Evolutionary conservation across 2,113 vertebrate genomes (phyloP).

Genomic region (Catharus bicknelli): DNA sequence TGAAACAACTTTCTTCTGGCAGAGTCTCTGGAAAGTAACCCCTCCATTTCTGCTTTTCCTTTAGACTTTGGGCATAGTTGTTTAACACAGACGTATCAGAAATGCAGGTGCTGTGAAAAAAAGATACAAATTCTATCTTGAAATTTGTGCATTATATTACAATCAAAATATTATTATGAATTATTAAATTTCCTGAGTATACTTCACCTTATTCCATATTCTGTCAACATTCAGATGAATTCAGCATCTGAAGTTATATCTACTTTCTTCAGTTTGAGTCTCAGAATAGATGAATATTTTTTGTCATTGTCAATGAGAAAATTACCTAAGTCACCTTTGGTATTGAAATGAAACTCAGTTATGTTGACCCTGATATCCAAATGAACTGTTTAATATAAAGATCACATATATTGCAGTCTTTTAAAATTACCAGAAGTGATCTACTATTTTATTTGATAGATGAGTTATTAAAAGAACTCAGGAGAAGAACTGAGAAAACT

Average conservation of each 20-base stretch:
- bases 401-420: neutral
- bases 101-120: neutral
- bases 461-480: constrained; percentile 16
- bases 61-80: neutral
- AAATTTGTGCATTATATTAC: neutral
- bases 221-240: neutral
- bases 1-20: neutral
- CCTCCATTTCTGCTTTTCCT: neutral
- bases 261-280: neutral
- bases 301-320: constrained; percentile 24
- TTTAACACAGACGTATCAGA: accelerated
- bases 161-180: neutral
- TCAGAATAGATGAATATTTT: neutral
- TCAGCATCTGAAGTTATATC: neutral
- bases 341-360: constrained; percentile 13
- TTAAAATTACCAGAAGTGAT: neutral
- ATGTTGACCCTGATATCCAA: constrained; percentile 1
- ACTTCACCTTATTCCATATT: neutral
- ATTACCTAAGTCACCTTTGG: neutral
- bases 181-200: neutral
- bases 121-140: neutral
- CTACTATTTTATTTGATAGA: neutral
- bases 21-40: neutral
- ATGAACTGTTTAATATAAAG: constrained; percentile 20
- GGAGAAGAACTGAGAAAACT: constrained; percentile 16